Conservation (phyloP, 2,888 invertebrate genomes). For the Oxystoma pomonae region DNA sequence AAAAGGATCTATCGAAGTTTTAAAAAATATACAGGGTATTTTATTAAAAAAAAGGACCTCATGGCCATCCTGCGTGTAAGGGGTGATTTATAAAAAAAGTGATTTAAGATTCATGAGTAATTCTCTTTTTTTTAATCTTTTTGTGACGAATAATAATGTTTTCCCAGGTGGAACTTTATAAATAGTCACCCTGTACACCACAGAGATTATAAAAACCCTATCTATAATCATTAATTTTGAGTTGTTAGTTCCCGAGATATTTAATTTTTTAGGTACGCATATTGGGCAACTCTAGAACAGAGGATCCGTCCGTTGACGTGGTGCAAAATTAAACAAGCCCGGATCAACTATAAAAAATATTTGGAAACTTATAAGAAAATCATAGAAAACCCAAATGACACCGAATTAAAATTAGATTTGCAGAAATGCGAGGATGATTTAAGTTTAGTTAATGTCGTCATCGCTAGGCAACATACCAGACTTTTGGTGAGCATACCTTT, state of each 20-base stretch:
- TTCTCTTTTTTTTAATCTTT: too few relatives aligned
- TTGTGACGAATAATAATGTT: too few relatives aligned
- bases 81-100: too few relatives aligned
- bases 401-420: constrained; percentile 67
- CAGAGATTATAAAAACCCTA: too few relatives aligned
- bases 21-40: too few relatives aligned
- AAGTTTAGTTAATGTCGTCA: constrained; percentile 68
- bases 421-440: constrained; percentile 72
- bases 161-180: too few relatives aligned
- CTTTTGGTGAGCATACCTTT: constrained; percentile 65
- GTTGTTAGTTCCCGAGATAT: not conserved
- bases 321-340: constrained; percentile 63
- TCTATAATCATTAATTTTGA: too few relatives aligned
- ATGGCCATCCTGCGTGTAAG: too few relatives aligned
- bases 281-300: constrained; percentile 65
- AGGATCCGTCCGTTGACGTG: constrained; percentile 71
- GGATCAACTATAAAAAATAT: constrained; percentile 66
- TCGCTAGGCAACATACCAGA: constrained; percentile 76
- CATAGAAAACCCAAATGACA: constrained; percentile 66
- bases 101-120: too few relatives aligned
- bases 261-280: constrained; percentile 56
- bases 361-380: constrained; percentile 67
- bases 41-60: too few relatives aligned
- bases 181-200: too few relatives aligned
- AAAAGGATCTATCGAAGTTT: too few relatives aligned